Conservation (phyloP, 1,140 invertebrate species). For the Augochlora pura region DNA sequence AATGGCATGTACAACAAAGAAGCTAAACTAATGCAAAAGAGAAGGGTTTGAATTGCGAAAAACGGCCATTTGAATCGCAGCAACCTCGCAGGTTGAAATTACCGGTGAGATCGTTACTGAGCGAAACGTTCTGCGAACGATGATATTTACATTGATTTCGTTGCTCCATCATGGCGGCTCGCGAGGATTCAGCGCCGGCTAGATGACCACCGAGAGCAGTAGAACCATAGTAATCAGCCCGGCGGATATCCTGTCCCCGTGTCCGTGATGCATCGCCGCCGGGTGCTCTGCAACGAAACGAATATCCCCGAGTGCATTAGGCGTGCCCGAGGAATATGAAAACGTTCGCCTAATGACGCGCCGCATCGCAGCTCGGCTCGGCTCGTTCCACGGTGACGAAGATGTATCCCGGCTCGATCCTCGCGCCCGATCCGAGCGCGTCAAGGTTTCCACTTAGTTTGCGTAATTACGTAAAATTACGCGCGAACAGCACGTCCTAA, state of each 20-base stretch:
- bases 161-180: not conserved
- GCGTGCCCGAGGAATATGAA: not conserved
- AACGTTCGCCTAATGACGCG: not conserved
- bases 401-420: not conserved
- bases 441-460: slow-evolving; percentile 10
- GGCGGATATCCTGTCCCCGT: slow-evolving; percentile 68
- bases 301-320: slow-evolving; percentile 19
- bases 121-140: not conserved
- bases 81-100: no score
- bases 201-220: slow-evolving; percentile 65
- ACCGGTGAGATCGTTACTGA: no score
- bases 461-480: slow-evolving; percentile 32
- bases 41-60: no score
- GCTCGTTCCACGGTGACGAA: not conserved
- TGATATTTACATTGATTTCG: not conserved
- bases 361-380: no score
- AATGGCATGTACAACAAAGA: no score
- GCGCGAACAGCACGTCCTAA: slow-evolving; percentile 25
- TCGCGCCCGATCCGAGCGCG: not conserved
- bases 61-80: no score
- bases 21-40: no score
- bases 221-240: slow-evolving; percentile 64
- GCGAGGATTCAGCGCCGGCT: slow-evolving; percentile 28
- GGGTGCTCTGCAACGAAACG: slow-evolving; percentile 78
- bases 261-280: slow-evolving; percentile 80